Evolutionary conservation across 92 coral and sea anemone species (phyloP), one percentile per base, ranked within the genome.

Genomic region (Hydrozoanthus gracilis): DNA sequence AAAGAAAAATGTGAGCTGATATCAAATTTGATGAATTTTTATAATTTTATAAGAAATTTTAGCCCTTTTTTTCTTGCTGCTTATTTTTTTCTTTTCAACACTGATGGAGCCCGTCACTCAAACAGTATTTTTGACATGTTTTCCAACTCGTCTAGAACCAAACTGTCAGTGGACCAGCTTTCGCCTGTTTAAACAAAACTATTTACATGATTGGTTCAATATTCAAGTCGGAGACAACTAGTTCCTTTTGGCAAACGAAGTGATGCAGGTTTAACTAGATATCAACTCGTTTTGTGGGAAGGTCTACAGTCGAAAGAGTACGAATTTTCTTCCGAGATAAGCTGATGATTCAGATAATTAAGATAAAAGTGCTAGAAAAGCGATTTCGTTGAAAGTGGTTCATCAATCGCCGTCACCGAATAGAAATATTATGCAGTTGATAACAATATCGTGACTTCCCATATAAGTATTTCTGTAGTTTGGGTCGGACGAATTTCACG

Each of bases 311-410:
- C 68, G 68, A 62, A 62, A 6, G 6, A 14, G 12, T 62, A 14
- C 64, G 15, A 58, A 56, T 80, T 79, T 79, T 78, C 18, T 78
- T 78, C 49, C 73, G 6, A 48, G 85, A 64, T 66, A 47, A 48
- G 85, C 73, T 64, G 74, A 8, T 27, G 39, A 27, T 27, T 27
- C 48, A 48, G 44, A 68, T 76, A 20, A 18, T 17, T 49, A 35
- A 46, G 73, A 80, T 51, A 80, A 67, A 80, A 18, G 39, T 46
- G 85, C 35, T 4, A 17, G 74, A 47, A 80, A 44, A 80, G n/a
- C 74, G 48, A 48, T 47, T 66, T 80, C 8, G 45, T 18, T 68
- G 18, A 44, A 62, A 65, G 27, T 15, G 6, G 47, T n/a, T 17
- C 12, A 7, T 64, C 35, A 64, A 64, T 16, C 8, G 4, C 46